phyloP scores from a whole-genome alignment of 1,140 invertebrate species.

The Lucilia sericata region DNA sequence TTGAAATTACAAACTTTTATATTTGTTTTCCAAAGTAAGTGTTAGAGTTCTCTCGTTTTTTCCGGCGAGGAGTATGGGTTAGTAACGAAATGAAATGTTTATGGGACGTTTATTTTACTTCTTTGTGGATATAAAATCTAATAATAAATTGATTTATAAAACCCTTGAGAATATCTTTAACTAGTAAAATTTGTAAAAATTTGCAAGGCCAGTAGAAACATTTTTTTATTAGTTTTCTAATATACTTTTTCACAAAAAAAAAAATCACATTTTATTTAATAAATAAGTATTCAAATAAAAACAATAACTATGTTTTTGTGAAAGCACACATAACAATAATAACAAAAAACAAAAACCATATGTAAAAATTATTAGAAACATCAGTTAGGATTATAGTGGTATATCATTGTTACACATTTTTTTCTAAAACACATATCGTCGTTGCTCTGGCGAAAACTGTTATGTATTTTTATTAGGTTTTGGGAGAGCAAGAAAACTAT shows the following conservation, averaged over 20 bases:
- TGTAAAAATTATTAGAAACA: constrained; percentile 34
- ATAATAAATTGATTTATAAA: constrained; percentile 44
- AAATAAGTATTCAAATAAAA: not conserved
- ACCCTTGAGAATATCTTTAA: constrained; percentile 15
- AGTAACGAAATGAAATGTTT: constrained; percentile 19
- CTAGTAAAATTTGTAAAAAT: not conserved
- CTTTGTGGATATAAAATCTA: constrained; percentile 8
- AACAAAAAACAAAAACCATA: constrained; percentile 24
- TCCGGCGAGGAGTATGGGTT: not conserved
- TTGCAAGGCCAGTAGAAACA: not conserved
- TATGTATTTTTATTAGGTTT: no score
- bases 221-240: no score
- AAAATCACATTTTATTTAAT: constrained; percentile 7
- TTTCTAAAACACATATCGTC: not conserved
- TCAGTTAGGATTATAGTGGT: constrained; percentile 30
- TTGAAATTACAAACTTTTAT: constrained; percentile 34
- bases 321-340: not conserved
- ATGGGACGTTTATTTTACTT: not conserved
- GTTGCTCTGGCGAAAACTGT: no score
- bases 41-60: not conserved
- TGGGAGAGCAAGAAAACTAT: no score
- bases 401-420: not conserved
- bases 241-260: not conserved
- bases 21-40: not conserved
- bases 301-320: not conserved